Evolutionary conservation across 2,797 vertebrate species (phyloP).

Genomic region (Danio albolineatus): DNA sequence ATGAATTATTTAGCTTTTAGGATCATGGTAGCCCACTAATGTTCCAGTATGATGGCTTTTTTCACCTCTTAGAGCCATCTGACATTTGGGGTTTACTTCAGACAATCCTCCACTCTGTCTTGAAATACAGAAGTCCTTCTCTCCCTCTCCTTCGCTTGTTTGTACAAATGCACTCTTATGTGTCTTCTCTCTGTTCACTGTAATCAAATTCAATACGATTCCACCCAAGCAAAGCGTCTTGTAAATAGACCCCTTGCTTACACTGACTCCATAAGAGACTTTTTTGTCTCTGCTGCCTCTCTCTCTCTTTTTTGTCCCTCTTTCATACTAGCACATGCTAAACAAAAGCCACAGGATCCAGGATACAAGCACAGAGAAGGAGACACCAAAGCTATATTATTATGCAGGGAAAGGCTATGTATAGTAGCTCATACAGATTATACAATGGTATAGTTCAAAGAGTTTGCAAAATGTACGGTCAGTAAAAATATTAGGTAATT

Average conservation of each 20-base stretch:
- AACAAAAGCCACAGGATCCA: slow-evolving; percentile 6
- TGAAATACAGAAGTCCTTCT: slow-evolving; percentile 47
- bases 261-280: neutral
- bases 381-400: neutral
- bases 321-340: slow-evolving; percentile 17
- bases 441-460: neutral
- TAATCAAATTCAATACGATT: slow-evolving; percentile 50
- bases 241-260: slow-evolving; percentile 24
- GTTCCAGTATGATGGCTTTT: slow-evolving; percentile 22
- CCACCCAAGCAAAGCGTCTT: slow-evolving; percentile 25
- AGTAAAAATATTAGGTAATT: neutral
- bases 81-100: slow-evolving; percentile 48
- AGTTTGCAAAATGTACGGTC: neutral
- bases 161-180: slow-evolving; percentile 48
- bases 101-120: slow-evolving; percentile 50
- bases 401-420: neutral
- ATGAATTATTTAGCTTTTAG: slow-evolving; percentile 29
- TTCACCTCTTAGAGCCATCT: slow-evolving; percentile 26
- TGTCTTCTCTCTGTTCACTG: slow-evolving; percentile 45
- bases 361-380: slow-evolving; percentile 21
- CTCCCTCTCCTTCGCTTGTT: slow-evolving; percentile 34
- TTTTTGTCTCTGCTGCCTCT: slow-evolving; percentile 17
- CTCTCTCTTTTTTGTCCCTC: neutral
- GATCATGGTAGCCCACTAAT: slow-evolving; percentile 1
- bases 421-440: neutral